Evolutionary conservation across 1,140 invertebrate species (phyloP).

Genomic region (Papilio helenus): DNA sequence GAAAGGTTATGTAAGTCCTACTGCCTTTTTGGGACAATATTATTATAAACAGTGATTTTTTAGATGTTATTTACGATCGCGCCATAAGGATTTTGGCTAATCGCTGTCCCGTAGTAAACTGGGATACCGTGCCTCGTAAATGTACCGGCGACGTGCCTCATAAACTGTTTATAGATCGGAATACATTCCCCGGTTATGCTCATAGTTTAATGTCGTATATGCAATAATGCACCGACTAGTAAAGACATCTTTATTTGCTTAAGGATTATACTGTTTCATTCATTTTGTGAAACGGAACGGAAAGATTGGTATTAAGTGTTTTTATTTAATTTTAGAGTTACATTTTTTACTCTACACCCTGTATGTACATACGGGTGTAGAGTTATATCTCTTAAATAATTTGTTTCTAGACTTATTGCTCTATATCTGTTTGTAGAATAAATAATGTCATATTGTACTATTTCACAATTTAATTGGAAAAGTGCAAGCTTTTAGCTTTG

Average conservation of each 20-base stretch:
- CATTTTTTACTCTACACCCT: too few species aligned
- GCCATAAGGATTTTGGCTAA: conserved; percentile 67
- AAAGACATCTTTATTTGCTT: conserved; percentile 32
- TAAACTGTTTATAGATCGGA: conserved; percentile 61
- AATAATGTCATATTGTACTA: too few species aligned
- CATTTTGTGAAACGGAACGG: background rate
- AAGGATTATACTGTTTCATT: conserved; percentile 10
- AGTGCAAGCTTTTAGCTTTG: too few species aligned
- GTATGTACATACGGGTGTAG: too few species aligned
- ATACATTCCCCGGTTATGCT: conserved; percentile 50
- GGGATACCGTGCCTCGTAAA: conserved; percentile 57
- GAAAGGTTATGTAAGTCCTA: background rate
- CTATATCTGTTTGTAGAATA: too few species aligned
- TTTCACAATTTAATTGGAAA: too few species aligned
- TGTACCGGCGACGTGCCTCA: conserved; percentile 46
- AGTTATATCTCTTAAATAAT: too few species aligned
- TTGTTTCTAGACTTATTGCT: too few species aligned
- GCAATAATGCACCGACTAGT: conserved; percentile 38
- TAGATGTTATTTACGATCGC: conserved; percentile 61
- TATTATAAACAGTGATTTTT: conserved; percentile 46
- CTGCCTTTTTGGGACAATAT: background rate
- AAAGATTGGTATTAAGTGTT: background rate
- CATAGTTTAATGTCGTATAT: conserved; percentile 44
- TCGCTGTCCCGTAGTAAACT: conserved; percentile 61
- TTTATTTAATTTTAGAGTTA: too few species aligned